These are phyloP conservation scores for Stomatorhinus ivindoensis DNA, from an alignment of 2,113 vertebrate genomes.

Conservation along the genomic window DNA sequence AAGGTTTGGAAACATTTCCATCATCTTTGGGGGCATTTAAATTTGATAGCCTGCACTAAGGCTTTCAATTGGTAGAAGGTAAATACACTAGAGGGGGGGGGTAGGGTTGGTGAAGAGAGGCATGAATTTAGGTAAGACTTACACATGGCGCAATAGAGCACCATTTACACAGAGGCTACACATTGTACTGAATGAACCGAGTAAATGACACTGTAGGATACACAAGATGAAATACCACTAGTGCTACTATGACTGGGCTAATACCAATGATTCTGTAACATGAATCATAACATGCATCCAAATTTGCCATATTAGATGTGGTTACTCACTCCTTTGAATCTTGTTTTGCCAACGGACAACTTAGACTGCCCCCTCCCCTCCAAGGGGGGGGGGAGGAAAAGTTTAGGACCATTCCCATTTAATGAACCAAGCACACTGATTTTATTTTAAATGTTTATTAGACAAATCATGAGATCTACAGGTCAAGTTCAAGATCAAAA, in stretches of 20 bases:
- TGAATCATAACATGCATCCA: neutral
- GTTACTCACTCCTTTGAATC: no score
- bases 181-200: neutral
- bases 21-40: no score
- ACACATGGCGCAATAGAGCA: neutral
- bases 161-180: neutral
- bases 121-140: neutral
- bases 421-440: neutral
- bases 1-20: neutral
- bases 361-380: no score
- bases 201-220: neutral
- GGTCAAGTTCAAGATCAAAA: no score
- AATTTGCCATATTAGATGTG: neutral
- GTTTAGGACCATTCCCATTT: neutral
- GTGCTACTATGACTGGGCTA: no score
- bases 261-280: no score
- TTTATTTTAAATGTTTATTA: neutral
- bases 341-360: no score
- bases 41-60: neutral
- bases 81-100: no score
- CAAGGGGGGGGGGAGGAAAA: no score
- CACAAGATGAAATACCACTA: neutral
- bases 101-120: no score
- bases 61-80: no score
- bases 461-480: neutral